Evolutionary conservation across 2,113 vertebrate genomes (phyloP).

Genomic region (Anolis sagrei): DNA sequence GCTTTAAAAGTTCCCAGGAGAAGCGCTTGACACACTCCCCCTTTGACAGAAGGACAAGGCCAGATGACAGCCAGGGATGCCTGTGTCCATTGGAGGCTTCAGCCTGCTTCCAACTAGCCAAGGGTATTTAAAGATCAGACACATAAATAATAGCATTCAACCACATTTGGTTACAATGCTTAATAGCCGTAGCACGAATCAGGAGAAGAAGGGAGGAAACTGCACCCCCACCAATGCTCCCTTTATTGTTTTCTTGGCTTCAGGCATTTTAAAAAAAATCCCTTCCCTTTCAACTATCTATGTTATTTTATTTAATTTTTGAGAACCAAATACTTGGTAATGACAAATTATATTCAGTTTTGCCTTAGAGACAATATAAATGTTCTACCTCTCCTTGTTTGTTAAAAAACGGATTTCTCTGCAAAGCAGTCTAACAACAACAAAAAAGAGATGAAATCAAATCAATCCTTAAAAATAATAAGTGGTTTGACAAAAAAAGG

Average conservation of each 20-base stretch:
- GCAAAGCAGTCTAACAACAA: slow-evolving; percentile 46
- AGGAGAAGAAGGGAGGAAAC: slow-evolving; percentile 15
- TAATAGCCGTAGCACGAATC: slow-evolving; percentile 54
- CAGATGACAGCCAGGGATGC: slow-evolving; percentile 66
- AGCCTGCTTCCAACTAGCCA: slow-evolving; percentile 56
- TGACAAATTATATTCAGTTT: slow-evolving; percentile 21
- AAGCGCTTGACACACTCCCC: slow-evolving; percentile 73
- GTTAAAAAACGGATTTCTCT: slow-evolving; percentile 31
- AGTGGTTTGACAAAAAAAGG: slow-evolving; percentile 43
- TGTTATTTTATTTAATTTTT: slow-evolving; percentile 35
- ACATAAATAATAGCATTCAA: slow-evolving; percentile 58
- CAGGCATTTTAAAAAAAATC: neutral
- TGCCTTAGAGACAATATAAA: neutral
- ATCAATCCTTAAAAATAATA: neutral
- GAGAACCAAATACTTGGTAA: slow-evolving; percentile 18
- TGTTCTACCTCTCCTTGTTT: slow-evolving; percentile 30
- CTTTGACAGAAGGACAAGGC: slow-evolving; percentile 73
- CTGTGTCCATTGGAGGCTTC: slow-evolving; percentile 58
- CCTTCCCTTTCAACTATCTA: neutral
- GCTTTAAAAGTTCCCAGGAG: slow-evolving; percentile 66
- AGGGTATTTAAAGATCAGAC: slow-evolving; percentile 70
- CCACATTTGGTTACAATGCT: slow-evolving; percentile 55
- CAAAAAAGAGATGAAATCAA: neutral
- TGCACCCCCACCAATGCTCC: slow-evolving; percentile 19
- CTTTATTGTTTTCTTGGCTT: slow-evolving; percentile 52